Base-by-base conservation (phyloP, 2,888 invertebrate genomes). In the Tetropium fuscum region DNA sequence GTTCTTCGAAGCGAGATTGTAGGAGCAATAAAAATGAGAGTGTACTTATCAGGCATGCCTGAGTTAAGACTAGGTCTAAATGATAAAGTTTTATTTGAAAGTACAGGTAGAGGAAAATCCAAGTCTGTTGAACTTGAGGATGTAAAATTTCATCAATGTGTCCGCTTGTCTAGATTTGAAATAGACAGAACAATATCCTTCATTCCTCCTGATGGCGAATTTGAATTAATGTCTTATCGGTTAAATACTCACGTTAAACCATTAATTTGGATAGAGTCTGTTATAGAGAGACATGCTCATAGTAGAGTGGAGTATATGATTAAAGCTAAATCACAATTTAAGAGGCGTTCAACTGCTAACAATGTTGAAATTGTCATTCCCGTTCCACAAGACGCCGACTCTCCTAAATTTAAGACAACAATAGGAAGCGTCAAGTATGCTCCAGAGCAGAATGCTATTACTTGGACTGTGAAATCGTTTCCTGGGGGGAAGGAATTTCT, bases 221-320 rank as follows among this genome's bases (percentile, higher is more conserved):
- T 99, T 84, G 98, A 99, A 80, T 83, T 99, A 58, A 99, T 99
- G 98, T 97, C 97, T 0, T 98, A 98, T 80, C 88, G 98, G 53
- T 84, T 98, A 25, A 98, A 96, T 80, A 98, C 98, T 10, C 97
- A 97, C 81, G 82, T 93, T 5, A 98, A 99, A 77, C 98, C 98
- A 0, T 82, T 98, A 63, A 97, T 98, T 77, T 98, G 98, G 98
- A 98, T 99, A 61, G 98, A 99, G 81, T 97, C 98, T 3, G 96
- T 97, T 1, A 98, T 98, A 76, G 98, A 98, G 79, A 88, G 97
- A 15, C 97, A 98, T 83, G 95, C 93, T 7, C 98, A 98, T 81
- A 97, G 97, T 56, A 87, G 98, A 65, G 97, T 99, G 6, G 98
- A 98, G 77, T 98, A 97, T 81, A 98, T 98, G 97, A 96, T 98